phyloP scores from a whole-genome alignment of 2,797 vertebrate species.

The Parambassis ranga region DNA sequence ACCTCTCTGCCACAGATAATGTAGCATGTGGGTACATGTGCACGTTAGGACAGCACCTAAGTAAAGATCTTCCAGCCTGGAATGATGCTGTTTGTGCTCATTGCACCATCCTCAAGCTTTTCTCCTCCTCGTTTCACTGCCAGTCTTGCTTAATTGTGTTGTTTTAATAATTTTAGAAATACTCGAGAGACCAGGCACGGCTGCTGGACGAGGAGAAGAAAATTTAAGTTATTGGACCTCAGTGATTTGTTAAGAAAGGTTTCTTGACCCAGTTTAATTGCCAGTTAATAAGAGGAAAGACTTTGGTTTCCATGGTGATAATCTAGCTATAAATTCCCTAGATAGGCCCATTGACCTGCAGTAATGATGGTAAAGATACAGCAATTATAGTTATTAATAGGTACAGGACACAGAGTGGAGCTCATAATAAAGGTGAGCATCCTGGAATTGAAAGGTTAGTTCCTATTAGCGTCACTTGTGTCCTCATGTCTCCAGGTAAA shows the following conservation, averaged over 20 bases:
- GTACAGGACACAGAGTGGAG: background rate
- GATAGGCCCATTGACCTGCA: constrained; percentile 53
- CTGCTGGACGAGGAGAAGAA: background rate
- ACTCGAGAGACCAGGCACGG: background rate
- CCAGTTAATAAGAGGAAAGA: constrained; percentile 58
- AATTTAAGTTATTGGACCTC: constrained; percentile 24
- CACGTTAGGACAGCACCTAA: background rate
- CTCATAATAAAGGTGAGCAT: constrained; percentile 22
- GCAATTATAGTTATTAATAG: constrained; percentile 50
- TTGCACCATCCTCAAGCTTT: no score
- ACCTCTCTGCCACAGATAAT: no score
- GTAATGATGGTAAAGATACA: constrained; percentile 50
- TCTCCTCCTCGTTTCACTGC: background rate
- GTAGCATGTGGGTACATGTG: no score
- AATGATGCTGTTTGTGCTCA: constrained; percentile 3
- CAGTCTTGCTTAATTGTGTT: no score
- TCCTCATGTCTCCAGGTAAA: constrained; percentile 4
- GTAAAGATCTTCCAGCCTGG: background rate
- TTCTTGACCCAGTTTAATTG: constrained; percentile 71
- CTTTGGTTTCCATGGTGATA: constrained; percentile 61
- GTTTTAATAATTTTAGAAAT: constrained; percentile 1
- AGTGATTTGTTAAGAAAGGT: constrained; percentile 36
- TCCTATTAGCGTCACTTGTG: background rate
- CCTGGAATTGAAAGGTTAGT: constrained; percentile 11
- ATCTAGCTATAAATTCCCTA: constrained; percentile 32